Evolutionary conservation across 2,888 invertebrate species (phyloP), one percentile per base, ranked within the genome.

Genomic region (Standfussiana lucernea): DNA sequence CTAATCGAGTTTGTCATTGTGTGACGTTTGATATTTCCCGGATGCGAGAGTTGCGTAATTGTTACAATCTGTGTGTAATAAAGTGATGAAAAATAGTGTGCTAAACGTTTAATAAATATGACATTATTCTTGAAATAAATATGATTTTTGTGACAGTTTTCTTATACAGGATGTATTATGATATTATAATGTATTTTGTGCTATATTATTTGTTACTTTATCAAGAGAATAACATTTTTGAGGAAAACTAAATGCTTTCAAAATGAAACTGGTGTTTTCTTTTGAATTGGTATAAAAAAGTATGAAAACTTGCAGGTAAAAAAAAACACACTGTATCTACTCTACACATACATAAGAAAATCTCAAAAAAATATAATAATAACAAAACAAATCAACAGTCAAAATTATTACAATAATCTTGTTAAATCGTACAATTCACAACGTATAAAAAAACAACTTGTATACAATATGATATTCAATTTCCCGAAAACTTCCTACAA

Each of bases 401-500:
- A 70, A 72, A 53, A 61, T 80, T 69, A 82, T 83, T 65, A 83
- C 61, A 77, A 83, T 84, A 89, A 84, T 78, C 79, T 70, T 75
- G 28, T 76, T 61, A 82, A 73, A 83, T 79, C 79, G 77, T 79
- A 79, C 68, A 77, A 79, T 76, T 82, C 81, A 79, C 77, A 84
- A 80, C 71, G 72, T 75, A 82, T 80, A 72, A 80, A 81, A 89
- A 86, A 79, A 10, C 82, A 81, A 72, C 75, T 84, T 90, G 88
- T 89, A 91, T 89, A 91, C 47, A 78, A 86, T 88, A 91, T 91
- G 72, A 88, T 90, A 94, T 93, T 93, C 92, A 94, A 93, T 94
- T 93, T 91, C 84, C 62, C 79, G 74, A 82, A 87, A 82, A 59
- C 53, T 75, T 61, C 21, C 70, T 66, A 79, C 80, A 85, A 85